phyloP scores from a whole-genome alignment of 2,113 vertebrate species.

The Fulmarus glacialis region DNA sequence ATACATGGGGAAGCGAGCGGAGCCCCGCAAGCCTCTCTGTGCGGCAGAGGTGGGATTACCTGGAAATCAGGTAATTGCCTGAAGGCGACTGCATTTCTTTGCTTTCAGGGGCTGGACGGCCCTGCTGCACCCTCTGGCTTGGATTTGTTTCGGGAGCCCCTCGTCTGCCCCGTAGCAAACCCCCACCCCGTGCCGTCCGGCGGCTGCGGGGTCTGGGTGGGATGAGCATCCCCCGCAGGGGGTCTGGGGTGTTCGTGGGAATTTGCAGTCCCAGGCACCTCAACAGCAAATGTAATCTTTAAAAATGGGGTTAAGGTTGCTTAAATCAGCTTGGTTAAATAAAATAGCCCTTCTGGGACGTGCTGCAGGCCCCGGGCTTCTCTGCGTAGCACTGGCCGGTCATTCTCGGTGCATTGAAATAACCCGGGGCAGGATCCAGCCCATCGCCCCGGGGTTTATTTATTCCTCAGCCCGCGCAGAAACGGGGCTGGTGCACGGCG shows the following conservation, averaged over 20 bases:
- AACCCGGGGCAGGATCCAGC: not conserved
- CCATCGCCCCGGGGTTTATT: not conserved
- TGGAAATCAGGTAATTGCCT: not conserved
- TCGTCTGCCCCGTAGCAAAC: rapidly evolving
- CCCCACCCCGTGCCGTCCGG: rapidly evolving
- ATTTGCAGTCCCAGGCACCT: not conserved
- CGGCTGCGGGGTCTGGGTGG: not conserved
- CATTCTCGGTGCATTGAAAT: rapidly evolving
- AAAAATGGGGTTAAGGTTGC: not conserved
- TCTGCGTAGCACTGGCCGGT: rapidly evolving
- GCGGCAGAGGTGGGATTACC: not conserved
- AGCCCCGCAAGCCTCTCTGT: not conserved
- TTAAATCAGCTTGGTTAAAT: not conserved
- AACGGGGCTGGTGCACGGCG: not conserved
- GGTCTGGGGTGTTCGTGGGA: rapidly evolving
- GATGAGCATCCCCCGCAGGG: not conserved
- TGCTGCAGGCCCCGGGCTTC: not conserved
- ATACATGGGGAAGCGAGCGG: not conserved
- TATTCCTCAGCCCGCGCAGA: not conserved
- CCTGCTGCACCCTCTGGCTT: not conserved
- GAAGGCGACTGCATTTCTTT: not conserved
- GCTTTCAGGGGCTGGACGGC: not conserved
- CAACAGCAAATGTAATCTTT: not conserved
- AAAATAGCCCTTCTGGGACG: not conserved
- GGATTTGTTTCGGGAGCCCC: not conserved